Evolutionary conservation across 1,140 invertebrate genomes (phyloP).

Genomic region (Nasonia giraulti): DNA sequence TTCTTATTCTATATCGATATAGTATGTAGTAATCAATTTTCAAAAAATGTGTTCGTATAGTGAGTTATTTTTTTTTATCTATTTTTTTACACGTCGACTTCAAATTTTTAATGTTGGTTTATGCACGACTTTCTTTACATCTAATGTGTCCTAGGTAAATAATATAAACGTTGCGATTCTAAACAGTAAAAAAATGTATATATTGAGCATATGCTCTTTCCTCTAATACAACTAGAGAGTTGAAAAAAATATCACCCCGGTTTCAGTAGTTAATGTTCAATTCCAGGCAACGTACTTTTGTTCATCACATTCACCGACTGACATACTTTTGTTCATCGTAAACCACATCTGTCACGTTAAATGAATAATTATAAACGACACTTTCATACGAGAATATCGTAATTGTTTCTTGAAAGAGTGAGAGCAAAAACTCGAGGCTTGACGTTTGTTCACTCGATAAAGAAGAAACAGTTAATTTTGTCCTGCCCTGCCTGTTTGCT

Average conservation of each 20-base stretch:
- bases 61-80: neutral
- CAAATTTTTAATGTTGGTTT: neutral
- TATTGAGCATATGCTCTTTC: too few relatives aligned
- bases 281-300: neutral
- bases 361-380: neutral
- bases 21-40: neutral
- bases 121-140: neutral
- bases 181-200: too few relatives aligned
- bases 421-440: slow-evolving; percentile 34
- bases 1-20: neutral
- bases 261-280: neutral
- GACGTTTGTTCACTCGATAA: slow-evolving; percentile 35
- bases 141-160: neutral
- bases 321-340: slow-evolving; percentile 15
- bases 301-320: neutral
- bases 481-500: slow-evolving; percentile 58
- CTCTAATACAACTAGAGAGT: too few relatives aligned
- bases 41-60: neutral
- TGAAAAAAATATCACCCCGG: neutral
- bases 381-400: neutral
- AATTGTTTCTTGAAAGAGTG: slow-evolving; percentile 15
- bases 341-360: neutral
- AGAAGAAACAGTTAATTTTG: slow-evolving; percentile 53
- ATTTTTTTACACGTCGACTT: neutral
- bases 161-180: too few relatives aligned